phyloP scores from a whole-genome alignment of 1,140 invertebrate species.

The Scaptodrosophila lebanonensis region DNA sequence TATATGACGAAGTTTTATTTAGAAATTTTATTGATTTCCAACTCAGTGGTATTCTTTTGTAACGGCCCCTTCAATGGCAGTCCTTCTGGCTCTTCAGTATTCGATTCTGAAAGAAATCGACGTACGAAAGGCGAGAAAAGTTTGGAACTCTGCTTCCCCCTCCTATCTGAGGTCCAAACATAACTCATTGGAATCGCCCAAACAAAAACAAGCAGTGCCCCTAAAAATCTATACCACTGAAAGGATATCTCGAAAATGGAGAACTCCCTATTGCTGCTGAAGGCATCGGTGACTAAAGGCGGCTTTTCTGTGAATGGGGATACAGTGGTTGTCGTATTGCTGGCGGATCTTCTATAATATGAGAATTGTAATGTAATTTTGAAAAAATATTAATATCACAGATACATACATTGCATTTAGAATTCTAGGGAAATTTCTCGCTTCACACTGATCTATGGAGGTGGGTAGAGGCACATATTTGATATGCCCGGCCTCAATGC shows the following conservation, averaged over 20 bases:
- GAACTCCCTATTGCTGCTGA: slow-evolving; percentile 74
- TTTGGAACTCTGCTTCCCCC: slow-evolving; percentile 47
- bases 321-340: slow-evolving; percentile 11
- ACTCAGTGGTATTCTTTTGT: neutral
- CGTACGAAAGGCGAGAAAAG: slow-evolving; percentile 52
- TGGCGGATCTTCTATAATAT: slow-evolving; percentile 15
- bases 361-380: neutral
- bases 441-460: slow-evolving; percentile 80
- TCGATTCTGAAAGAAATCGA: slow-evolving; percentile 26
- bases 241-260: slow-evolving; percentile 81
- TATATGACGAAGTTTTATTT: too few species aligned
- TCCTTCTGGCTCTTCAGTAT: slow-evolving; percentile 51
- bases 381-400: neutral
- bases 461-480: slow-evolving; percentile 78
- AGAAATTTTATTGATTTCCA: too few species aligned
- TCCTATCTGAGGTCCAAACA: slow-evolving; percentile 42
- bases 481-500: slow-evolving; percentile 80
- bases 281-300: slow-evolving; percentile 41
- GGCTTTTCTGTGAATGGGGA: neutral
- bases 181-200: slow-evolving; percentile 79
- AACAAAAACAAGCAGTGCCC: slow-evolving; percentile 80
- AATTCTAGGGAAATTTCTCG: slow-evolving; percentile 52
- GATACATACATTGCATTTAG: slow-evolving; percentile 42
- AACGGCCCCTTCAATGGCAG: slow-evolving; percentile 30
- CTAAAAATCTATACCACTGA: slow-evolving; percentile 82